phyloP scores from a whole-genome alignment of 2,113 vertebrate genomes.

The Pangasianodon gigas region DNA sequence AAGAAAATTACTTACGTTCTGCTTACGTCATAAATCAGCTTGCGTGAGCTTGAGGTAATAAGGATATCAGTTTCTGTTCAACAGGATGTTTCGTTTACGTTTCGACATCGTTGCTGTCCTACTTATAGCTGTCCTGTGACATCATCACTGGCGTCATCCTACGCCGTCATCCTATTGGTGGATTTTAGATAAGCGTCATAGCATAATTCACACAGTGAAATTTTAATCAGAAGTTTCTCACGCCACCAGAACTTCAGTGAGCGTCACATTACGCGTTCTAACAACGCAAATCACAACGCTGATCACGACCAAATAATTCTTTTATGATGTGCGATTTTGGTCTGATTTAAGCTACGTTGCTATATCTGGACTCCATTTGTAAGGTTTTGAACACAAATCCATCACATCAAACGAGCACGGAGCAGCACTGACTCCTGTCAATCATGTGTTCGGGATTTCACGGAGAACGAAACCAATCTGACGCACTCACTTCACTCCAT shows the following conservation, averaged over 20 bases:
- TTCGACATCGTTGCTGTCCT: neutral
- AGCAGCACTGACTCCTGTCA: slow-evolving; percentile 14
- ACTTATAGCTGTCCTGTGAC: neutral
- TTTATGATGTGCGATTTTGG: too few species aligned
- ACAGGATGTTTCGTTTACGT: neutral
- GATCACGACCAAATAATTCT: too few species aligned
- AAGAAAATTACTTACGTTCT: too few species aligned
- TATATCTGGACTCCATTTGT: neutral
- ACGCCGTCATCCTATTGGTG: neutral
- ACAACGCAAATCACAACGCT: too few species aligned
- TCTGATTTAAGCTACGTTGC: neutral
- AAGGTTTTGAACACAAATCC: neutral
- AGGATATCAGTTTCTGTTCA: neutral
- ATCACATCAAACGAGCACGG: neutral
- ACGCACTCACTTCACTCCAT: slow-evolving; percentile 22
- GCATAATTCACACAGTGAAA: neutral
- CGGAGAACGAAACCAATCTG: neutral
- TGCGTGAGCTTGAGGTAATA: neutral
- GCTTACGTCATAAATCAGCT: neutral
- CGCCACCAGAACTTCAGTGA: neutral
- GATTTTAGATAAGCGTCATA: neutral
- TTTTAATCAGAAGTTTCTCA: too few species aligned
- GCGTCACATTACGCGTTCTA: too few species aligned
- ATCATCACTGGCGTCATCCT: neutral
- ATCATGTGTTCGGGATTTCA: neutral